These are phyloP conservation scores for Uria aalge DNA, from an alignment of 2,113 vertebrate species.

Conservation along the genomic window DNA sequence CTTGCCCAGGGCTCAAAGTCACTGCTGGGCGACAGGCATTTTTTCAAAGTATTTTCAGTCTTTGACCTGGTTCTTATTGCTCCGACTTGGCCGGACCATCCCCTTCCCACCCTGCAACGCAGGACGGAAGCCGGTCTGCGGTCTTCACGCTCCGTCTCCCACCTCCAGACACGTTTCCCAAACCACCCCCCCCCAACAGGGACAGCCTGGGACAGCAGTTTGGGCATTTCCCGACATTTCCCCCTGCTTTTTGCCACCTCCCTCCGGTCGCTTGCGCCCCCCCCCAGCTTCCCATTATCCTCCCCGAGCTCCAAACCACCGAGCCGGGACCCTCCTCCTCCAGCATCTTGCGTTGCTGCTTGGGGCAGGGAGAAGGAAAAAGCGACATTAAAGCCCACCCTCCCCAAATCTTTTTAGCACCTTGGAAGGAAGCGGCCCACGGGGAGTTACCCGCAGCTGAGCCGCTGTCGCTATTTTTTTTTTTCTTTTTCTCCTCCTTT, in stretches of 20 bases:
- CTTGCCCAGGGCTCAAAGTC: not conserved
- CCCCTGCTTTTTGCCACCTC: not conserved
- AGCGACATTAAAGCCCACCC: not conserved
- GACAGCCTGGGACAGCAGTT: not conserved
- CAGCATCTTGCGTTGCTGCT: not conserved
- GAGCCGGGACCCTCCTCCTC: not conserved
- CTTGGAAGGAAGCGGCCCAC: conserved; percentile 36
- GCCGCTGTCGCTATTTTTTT: not conserved
- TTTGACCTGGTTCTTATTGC: not conserved
- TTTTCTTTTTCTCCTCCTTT: not conserved
- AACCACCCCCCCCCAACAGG: not conserved
- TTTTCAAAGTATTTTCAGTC: not conserved
- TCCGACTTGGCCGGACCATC: not conserved
- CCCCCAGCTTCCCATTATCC: not conserved
- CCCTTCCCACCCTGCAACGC: not conserved
- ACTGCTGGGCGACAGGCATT: not conserved
- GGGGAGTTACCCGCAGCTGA: not conserved
- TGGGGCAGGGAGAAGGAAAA: not conserved
- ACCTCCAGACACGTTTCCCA: not conserved
- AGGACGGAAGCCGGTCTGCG: not conserved
- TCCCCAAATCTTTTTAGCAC: conserved; percentile 50
- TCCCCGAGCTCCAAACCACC: not conserved
- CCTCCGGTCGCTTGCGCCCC: not conserved
- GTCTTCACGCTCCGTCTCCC: not conserved
- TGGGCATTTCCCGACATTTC: not conserved